phyloP scores from a whole-genome alignment of 2,113 vertebrate species.

The Aythya baeri region DNA sequence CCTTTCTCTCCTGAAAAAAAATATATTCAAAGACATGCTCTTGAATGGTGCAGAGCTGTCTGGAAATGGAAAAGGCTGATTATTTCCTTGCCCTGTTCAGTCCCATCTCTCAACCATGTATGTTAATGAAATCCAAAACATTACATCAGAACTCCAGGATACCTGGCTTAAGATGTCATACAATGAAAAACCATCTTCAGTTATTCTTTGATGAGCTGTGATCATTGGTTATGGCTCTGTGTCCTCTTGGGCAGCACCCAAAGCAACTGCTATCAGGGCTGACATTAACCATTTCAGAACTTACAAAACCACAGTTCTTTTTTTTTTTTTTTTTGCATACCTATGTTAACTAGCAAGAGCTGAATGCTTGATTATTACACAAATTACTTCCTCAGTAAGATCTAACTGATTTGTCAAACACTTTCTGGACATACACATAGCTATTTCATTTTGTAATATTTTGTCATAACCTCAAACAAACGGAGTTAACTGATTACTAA shows the following conservation, averaged over 20 bases:
- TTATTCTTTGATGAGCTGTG: background rate
- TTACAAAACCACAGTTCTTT: background rate
- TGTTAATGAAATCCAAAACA: background rate
- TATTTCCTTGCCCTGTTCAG: background rate
- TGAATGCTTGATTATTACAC: background rate
- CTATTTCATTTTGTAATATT: background rate
- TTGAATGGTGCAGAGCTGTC: background rate
- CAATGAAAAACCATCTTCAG: background rate
- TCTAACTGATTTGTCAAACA: background rate
- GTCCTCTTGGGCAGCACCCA: background rate
- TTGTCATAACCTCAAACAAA: background rate
- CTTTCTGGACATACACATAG: background rate
- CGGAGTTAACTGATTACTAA: conserved; percentile 16
- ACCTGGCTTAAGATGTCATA: background rate
- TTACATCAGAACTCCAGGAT: background rate
- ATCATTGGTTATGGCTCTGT: accelerated
- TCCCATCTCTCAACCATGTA: background rate
- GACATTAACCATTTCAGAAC: background rate
- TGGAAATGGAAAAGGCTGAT: background rate
- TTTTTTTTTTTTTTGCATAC: background rate
- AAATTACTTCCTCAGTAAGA: background rate
- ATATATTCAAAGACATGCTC: background rate
- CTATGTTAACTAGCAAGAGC: background rate
- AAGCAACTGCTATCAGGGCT: background rate
- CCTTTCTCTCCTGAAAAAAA: background rate